These are phyloP conservation scores for Ellobius talpinus DNA, from an alignment of 2,113 vertebrate genomes.

Conservation along the genomic window DNA sequence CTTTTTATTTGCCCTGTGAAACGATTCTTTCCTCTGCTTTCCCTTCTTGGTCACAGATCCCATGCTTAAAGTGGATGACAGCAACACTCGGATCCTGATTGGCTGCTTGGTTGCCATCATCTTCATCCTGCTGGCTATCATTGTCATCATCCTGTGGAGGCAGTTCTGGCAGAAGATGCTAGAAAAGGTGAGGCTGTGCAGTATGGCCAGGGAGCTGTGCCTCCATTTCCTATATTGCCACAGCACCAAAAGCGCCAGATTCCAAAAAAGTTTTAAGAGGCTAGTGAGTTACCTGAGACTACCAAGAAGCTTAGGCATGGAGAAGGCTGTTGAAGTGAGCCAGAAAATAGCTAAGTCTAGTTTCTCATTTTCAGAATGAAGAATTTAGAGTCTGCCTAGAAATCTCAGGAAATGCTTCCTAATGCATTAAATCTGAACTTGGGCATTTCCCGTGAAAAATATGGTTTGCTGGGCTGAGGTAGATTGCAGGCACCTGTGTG, in stretches of 20 bases:
- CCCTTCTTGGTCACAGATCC: slow-evolving; percentile 87
- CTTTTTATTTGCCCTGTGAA: not conserved
- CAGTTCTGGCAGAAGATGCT: slow-evolving; percentile 99
- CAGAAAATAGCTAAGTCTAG: not conserved
- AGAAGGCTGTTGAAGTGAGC: not conserved
- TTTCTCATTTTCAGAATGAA: not conserved
- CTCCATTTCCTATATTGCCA: not conserved
- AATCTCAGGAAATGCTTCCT: not conserved
- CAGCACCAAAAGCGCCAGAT: not conserved
- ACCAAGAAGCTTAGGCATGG: not conserved
- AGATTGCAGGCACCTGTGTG: not conserved
- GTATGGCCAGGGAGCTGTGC: accelerated
- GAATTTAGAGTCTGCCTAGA: not conserved
- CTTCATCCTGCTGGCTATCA: slow-evolving; percentile 95
- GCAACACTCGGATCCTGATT: slow-evolving; percentile 96
- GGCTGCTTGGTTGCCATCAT: slow-evolving; percentile 98
- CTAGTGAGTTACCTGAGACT: not conserved
- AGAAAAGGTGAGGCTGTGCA: slow-evolving; percentile 91
- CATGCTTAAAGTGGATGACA: slow-evolving; percentile 96
- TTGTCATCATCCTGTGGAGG: slow-evolving; percentile 98
- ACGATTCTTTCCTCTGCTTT: not conserved
- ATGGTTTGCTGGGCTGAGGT: not conserved
- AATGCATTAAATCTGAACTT: not conserved
- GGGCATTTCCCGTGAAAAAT: not conserved
- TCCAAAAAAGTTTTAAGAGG: not conserved